A percentile compares a stretch with the other conserved stretches of the same genome.
Conservation (phyloP, 1,140 invertebrate genomes). For the Plutomurus gul region DNA sequence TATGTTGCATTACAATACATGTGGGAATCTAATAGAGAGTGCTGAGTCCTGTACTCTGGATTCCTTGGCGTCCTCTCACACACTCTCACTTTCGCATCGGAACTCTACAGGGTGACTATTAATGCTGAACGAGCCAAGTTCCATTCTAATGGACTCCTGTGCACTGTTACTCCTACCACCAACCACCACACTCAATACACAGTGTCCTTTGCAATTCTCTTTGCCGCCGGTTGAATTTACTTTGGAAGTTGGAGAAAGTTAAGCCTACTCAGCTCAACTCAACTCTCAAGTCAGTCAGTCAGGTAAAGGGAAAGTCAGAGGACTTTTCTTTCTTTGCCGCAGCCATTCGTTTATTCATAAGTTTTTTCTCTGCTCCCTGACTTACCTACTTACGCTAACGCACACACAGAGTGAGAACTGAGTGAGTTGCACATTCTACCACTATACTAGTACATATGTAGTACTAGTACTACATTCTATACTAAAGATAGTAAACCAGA, state of each 20-base stretch:
- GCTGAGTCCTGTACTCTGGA: background rate
- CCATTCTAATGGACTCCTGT: background rate
- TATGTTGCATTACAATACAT: constrained; percentile 18
- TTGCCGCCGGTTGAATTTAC: background rate
- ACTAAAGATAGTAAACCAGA: too few species aligned
- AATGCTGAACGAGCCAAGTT: too few species aligned
- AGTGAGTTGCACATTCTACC: too few species aligned
- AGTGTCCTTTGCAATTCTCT: background rate
- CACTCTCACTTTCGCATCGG: background rate
- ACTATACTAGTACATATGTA: too few species aligned
- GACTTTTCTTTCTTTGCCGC: constrained; percentile 16
- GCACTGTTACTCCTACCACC: background rate
- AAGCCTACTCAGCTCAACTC: background rate
- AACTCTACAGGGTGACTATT: background rate
- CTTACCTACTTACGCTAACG: too few species aligned
- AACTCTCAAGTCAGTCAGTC: background rate
- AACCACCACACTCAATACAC: too few species aligned
- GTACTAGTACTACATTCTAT: too few species aligned
- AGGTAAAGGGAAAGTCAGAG: constrained; percentile 17
- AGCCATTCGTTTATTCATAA: constrained; percentile 25
- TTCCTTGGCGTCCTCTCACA: background rate
- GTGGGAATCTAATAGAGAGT: constrained; percentile 4
- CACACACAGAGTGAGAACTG: background rate
- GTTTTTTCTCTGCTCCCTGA: background rate
- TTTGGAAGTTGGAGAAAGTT: constrained; percentile 1